Conservation (phyloP, 2,888 invertebrate genomes). For the Protula sp. region DNA sequence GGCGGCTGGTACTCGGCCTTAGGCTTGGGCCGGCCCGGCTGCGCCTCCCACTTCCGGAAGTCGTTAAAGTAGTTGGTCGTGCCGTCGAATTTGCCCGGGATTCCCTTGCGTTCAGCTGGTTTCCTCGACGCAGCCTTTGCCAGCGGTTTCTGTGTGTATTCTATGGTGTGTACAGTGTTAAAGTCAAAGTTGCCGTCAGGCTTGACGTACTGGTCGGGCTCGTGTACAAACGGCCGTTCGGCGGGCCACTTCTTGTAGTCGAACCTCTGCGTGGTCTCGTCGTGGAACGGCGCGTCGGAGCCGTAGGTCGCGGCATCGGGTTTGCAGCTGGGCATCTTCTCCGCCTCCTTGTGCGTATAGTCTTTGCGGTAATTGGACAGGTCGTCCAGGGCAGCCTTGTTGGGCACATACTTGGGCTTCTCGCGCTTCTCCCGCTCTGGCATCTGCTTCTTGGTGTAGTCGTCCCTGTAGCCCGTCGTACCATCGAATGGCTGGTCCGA, state of each 20-base stretch:
- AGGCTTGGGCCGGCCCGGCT: slow-evolving; percentile 27
- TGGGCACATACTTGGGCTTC: slow-evolving; percentile 35
- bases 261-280: slow-evolving; percentile 40
- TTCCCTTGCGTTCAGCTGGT: slow-evolving; percentile 10
- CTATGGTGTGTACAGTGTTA: slow-evolving; percentile 42
- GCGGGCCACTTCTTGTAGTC: slow-evolving; percentile 28
- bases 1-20: slow-evolving; percentile 42
- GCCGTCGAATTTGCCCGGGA: slow-evolving; percentile 25
- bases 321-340: slow-evolving; percentile 39
- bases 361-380: slow-evolving; percentile 44
- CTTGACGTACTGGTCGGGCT: slow-evolving; percentile 38
- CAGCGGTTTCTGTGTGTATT: slow-evolving; percentile 35
- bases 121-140: slow-evolving; percentile 20
- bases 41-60: slow-evolving; percentile 28
- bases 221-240: slow-evolving; percentile 35
- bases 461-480: slow-evolving; percentile 45
- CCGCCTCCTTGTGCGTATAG: slow-evolving; percentile 26
- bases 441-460: slow-evolving; percentile 46
- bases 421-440: slow-evolving; percentile 32
- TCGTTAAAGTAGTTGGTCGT: slow-evolving; percentile 32
- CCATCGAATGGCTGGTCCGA: slow-evolving; percentile 48
- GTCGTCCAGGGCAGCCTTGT: slow-evolving; percentile 42
- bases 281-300: slow-evolving; percentile 48
- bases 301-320: slow-evolving; percentile 43
- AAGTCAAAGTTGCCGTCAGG: slow-evolving; percentile 48